Conservation (phyloP, 1,140 invertebrate genomes). For the Cherax destructor region DNA sequence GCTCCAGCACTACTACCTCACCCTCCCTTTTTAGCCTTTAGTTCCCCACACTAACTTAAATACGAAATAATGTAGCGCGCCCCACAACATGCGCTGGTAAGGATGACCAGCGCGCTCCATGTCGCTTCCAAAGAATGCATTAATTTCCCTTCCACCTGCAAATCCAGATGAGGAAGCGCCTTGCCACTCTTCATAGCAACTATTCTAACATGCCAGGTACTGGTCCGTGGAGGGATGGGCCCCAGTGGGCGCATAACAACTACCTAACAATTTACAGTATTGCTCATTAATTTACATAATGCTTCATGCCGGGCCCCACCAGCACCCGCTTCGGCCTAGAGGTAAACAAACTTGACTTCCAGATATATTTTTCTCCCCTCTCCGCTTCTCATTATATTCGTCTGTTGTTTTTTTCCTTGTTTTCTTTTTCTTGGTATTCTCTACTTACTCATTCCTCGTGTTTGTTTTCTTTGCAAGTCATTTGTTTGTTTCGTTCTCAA, state of each 20-base stretch:
- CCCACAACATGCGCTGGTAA: too few relatives aligned
- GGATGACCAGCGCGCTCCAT: neutral
- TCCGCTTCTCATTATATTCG: neutral
- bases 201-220: slow-evolving; percentile 51
- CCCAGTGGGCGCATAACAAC: slow-evolving; percentile 59
- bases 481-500: neutral
- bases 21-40: neutral
- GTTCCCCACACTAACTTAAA: neutral
- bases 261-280: slow-evolving; percentile 65
- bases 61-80: neutral
- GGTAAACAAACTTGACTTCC: slow-evolving; percentile 21
- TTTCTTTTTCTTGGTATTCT: neutral
- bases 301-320: slow-evolving; percentile 47
- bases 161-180: slow-evolving; percentile 32
- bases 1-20: too few relatives aligned
- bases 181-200: slow-evolving; percentile 27
- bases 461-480: too few relatives aligned
- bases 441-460: too few relatives aligned
- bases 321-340: slow-evolving; percentile 4
- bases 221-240: slow-evolving; percentile 38
- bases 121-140: slow-evolving; percentile 13
- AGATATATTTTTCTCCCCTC: neutral
- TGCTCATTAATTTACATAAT: slow-evolving; percentile 68
- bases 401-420: neutral
- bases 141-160: slow-evolving; percentile 4